A percentile compares a stretch with the other conserved stretches of the same genome.
phyloP scores from a whole-genome alignment of 2,113 vertebrate species.

The Neodontobutis hainanensis region DNA sequence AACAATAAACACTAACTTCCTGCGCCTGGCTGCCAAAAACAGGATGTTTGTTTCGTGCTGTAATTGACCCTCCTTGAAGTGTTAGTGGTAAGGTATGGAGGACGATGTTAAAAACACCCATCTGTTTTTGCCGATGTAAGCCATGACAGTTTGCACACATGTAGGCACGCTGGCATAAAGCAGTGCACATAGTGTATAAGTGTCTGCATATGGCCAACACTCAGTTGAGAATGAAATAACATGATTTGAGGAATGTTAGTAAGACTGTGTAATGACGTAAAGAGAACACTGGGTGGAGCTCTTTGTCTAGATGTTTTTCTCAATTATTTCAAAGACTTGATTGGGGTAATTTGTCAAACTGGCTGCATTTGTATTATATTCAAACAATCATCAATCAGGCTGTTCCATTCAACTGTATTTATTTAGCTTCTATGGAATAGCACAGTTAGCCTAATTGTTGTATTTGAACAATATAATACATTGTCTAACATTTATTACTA shows the following conservation, averaged over 20 bases:
- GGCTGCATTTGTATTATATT: background rate
- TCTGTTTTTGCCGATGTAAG: constrained; percentile 75
- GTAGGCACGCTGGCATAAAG: constrained; percentile 27
- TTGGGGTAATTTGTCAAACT: background rate
- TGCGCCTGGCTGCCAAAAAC: constrained; percentile 73
- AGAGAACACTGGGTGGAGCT: constrained; percentile 49
- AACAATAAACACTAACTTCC: constrained; percentile 80
- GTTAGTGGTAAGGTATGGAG: constrained; percentile 74
- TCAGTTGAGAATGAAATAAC: constrained; percentile 7
- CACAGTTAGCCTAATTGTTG: too few relatives aligned
- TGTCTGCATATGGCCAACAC: background rate
- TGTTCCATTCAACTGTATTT: background rate
- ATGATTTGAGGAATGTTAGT: constrained; percentile 3
- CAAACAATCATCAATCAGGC: background rate
- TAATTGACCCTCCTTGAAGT: constrained; percentile 80
- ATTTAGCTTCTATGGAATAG: too few relatives aligned
- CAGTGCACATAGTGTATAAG: constrained; percentile 20
- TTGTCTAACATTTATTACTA: too few relatives aligned
- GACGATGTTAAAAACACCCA: constrained; percentile 58
- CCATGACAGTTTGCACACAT: constrained; percentile 40
- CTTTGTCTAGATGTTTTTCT: constrained; percentile 12
- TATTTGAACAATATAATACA: too few relatives aligned
- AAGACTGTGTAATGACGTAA: constrained; percentile 28
- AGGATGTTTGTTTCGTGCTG: constrained; percentile 79
- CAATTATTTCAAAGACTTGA: background rate